Conservation (phyloP, 2,113 vertebrate species). For the Felis chaus region DNA sequence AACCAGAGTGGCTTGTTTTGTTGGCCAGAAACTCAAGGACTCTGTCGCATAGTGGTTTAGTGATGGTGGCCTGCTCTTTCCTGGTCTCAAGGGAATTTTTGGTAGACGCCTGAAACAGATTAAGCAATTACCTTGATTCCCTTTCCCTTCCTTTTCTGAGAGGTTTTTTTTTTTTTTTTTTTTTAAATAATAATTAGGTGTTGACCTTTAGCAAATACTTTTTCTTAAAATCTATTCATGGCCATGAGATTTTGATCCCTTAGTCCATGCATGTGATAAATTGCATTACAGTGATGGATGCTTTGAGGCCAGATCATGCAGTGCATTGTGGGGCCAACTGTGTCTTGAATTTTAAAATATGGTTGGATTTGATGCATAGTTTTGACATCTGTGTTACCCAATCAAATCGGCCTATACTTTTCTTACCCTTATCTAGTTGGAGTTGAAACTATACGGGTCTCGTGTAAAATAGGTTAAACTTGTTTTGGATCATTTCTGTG, state of each 20-base stretch:
- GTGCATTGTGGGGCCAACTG: neutral
- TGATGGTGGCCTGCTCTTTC: neutral
- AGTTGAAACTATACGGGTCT: neutral
- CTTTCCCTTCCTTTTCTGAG: neutral
- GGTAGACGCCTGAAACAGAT: neutral
- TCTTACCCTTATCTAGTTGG: neutral
- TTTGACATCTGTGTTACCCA: constrained; percentile 10
- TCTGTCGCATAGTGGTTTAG: too few species aligned
- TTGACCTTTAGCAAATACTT: neutral
- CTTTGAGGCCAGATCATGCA: neutral
- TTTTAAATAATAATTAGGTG: neutral
- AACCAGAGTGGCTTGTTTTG: neutral
- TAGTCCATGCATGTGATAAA: neutral
- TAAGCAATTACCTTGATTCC: neutral
- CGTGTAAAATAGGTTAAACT: neutral
- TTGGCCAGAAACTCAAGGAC: neutral
- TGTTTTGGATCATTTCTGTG: neutral
- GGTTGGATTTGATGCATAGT: neutral
- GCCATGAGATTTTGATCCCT: neutral
- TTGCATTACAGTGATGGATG: neutral
- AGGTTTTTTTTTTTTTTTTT: neutral
- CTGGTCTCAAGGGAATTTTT: neutral
- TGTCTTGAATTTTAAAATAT: constrained; percentile 13
- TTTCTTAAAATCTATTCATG: neutral
- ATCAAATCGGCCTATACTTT: neutral